phyloP scores from a whole-genome alignment of 2,888 invertebrate genomes.

The Eulithis prunata region DNA sequence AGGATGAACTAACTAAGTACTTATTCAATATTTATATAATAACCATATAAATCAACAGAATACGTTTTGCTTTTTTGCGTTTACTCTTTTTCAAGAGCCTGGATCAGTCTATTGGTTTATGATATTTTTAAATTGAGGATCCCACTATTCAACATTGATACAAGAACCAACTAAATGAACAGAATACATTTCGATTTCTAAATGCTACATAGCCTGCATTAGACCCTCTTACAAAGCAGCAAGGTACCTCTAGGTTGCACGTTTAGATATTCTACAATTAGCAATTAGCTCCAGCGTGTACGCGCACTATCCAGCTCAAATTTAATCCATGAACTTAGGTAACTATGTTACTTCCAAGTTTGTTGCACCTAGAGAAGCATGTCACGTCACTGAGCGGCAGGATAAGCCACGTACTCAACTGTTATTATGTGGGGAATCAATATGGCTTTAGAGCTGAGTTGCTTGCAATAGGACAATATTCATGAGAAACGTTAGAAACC shows the following conservation, averaged over 20 bases:
- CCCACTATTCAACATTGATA: too few relatives aligned
- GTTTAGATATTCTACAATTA: constrained; percentile 40
- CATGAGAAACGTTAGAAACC: too few relatives aligned
- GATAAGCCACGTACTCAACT: not conserved
- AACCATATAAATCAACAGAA: too few relatives aligned
- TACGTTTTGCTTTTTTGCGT: too few relatives aligned
- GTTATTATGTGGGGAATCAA: too few relatives aligned
- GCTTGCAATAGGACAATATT: too few relatives aligned
- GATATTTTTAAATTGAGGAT: too few relatives aligned
- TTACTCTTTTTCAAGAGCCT: too few relatives aligned
- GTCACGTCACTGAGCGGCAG: constrained; percentile 30
- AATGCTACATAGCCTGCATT: constrained; percentile 11
- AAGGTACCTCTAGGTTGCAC: constrained; percentile 18
- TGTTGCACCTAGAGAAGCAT: constrained; percentile 41
- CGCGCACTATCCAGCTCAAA: constrained; percentile 40
- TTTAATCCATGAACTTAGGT: constrained; percentile 41
- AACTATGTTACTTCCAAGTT: constrained; percentile 41
- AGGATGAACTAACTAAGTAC: too few relatives aligned
- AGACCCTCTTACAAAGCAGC: constrained; percentile 20
- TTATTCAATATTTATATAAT: too few relatives aligned
- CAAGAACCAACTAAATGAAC: constrained; percentile 13
- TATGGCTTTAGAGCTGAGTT: too few relatives aligned
- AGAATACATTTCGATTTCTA: constrained; percentile 17
- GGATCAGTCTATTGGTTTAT: too few relatives aligned
- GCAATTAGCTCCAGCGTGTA: constrained; percentile 34